A percentile compares a stretch with the other conserved stretches of the same genome.
phyloP scores from a whole-genome alignment of 2,113 vertebrate species.

The Pachycephala philippinensis region DNA sequence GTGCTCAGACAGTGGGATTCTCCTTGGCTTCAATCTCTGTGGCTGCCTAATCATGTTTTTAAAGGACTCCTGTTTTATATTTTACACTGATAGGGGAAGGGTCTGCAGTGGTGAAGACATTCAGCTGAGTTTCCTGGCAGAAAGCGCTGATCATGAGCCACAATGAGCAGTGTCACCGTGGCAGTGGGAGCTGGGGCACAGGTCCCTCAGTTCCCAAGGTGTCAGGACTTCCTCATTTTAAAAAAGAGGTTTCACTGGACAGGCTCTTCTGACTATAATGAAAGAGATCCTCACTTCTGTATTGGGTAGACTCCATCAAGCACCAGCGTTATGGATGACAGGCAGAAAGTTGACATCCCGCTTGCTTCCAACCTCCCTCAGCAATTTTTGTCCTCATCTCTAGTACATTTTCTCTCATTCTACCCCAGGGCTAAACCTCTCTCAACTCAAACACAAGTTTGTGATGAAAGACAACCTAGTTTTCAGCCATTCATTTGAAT shows the following conservation, averaged over 20 bases:
- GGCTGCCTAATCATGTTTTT: neutral
- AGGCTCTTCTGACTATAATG: neutral
- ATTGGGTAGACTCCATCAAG: neutral
- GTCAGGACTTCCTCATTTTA: neutral
- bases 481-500: neutral
- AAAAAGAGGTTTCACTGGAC: neutral
- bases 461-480: neutral
- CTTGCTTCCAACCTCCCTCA: neutral
- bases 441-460: neutral
- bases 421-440: neutral
- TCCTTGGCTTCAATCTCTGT: neutral
- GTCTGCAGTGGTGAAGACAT: neutral
- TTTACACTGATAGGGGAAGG: neutral
- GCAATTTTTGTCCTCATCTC: neutral
- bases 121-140: neutral
- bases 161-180: neutral
- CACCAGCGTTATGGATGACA: accelerated
- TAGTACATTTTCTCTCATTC: neutral
- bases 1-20: neutral
- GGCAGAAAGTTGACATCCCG: neutral
- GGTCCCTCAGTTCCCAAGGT: neutral
- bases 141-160: neutral
- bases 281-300: neutral
- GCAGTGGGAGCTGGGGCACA: neutral
- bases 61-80: neutral